A percentile compares a stretch with the other conserved stretches of the same genome.
These are phyloP conservation scores for Lacanobia wlatinum DNA, from an alignment of 2,888 invertebrate species.

Conservation along the genomic window DNA sequence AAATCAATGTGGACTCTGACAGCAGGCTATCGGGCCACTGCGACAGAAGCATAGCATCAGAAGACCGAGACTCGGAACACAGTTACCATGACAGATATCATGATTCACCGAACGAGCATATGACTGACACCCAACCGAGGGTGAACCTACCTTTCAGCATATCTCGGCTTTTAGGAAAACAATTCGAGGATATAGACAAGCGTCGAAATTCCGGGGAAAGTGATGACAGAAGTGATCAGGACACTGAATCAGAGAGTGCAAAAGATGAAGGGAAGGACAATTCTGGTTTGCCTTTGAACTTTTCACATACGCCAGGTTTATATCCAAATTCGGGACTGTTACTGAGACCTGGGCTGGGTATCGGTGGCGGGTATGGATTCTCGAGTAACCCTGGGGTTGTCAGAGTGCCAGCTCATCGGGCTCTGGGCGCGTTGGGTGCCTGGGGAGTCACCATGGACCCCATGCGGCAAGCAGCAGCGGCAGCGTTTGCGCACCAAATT, in stretches of 20 bases:
- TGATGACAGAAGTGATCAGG: slow-evolving; percentile 88
- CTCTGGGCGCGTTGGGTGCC: slow-evolving; percentile 88
- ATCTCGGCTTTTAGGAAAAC: slow-evolving; percentile 95
- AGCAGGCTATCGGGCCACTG: slow-evolving; percentile 90
- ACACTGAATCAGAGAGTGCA: slow-evolving; percentile 89
- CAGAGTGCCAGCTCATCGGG: slow-evolving; percentile 95
- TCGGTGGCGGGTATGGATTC: slow-evolving; percentile 90
- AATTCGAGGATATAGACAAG: slow-evolving; percentile 92
- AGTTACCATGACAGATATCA: slow-evolving; percentile 88
- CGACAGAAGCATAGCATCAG: slow-evolving; percentile 90
- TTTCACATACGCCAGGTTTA: slow-evolving; percentile 84
- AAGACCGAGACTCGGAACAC: slow-evolving; percentile 90
- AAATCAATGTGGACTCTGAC: slow-evolving; percentile 93
- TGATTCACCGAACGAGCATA: slow-evolving; percentile 89
- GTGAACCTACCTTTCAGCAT: slow-evolving; percentile 94
- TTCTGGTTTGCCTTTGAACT: slow-evolving; percentile 82
- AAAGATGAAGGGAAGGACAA: slow-evolving; percentile 85
- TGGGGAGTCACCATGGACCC: slow-evolving; percentile 92
- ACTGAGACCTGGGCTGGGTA: slow-evolving; percentile 85
- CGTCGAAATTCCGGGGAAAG: slow-evolving; percentile 88
- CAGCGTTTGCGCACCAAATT: slow-evolving; percentile 95
- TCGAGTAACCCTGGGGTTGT: slow-evolving; percentile 94
- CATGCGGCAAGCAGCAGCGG: slow-evolving; percentile 92
- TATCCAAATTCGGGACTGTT: slow-evolving; percentile 85
- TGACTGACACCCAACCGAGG: slow-evolving; percentile 88